Evolutionary conservation across 2,888 invertebrate genomes (phyloP).

Genomic region (Zootermopsis nevadensis): DNA sequence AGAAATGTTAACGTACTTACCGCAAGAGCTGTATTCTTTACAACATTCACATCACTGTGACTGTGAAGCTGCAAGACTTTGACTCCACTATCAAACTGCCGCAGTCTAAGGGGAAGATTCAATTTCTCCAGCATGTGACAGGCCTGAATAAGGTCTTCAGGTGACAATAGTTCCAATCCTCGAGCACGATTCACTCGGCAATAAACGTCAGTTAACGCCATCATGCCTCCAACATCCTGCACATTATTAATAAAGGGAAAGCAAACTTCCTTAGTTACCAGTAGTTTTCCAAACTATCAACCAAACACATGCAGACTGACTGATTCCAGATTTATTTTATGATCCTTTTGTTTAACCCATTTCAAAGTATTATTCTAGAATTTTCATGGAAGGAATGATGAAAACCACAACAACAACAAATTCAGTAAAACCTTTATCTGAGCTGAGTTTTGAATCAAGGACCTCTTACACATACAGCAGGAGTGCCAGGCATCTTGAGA

Average conservation of each 20-base stretch:
- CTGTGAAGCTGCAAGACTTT: slow-evolving; percentile 89
- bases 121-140: slow-evolving; percentile 77
- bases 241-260: neutral
- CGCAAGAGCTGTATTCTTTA: slow-evolving; percentile 73
- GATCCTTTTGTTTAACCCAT: too few species aligned
- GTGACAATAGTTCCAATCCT: slow-evolving; percentile 94
- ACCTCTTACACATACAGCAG: too few species aligned
- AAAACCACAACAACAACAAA: too few species aligned
- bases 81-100: slow-evolving; percentile 94
- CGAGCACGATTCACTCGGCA: slow-evolving; percentile 97
- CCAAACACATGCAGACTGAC: too few species aligned
- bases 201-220: slow-evolving; percentile 96
- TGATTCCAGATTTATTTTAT: too few species aligned
- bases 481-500: too few species aligned
- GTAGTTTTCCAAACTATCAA: too few species aligned
- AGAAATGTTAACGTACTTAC: slow-evolving; percentile 62
- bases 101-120: slow-evolving; percentile 79
- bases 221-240: slow-evolving; percentile 93
- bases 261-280: too few species aligned
- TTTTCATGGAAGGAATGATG: too few species aligned
- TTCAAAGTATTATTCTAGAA: too few species aligned
- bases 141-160: slow-evolving; percentile 95
- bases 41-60: slow-evolving; percentile 78
- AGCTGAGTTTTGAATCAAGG: too few species aligned
- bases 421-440: too few species aligned